phyloP scores from a whole-genome alignment of 2,888 invertebrate species.

The Micoletzkya japonica region DNA sequence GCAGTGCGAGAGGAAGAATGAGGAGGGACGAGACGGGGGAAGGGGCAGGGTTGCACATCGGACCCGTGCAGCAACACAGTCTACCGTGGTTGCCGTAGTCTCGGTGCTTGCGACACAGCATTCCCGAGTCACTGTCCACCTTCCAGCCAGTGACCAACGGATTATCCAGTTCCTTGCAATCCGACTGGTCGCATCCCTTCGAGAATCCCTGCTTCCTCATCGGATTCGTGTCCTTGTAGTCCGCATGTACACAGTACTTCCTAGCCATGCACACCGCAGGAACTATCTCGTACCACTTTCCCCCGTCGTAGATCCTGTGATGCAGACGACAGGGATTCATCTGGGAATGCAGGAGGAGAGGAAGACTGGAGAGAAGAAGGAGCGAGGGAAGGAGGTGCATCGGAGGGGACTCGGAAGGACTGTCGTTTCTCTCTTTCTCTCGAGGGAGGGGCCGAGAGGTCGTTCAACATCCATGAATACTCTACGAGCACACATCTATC shows the following conservation, averaged over 20 bases:
- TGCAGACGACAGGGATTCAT: background rate
- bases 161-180: slow-evolving; percentile 41
- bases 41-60: slow-evolving; percentile 11
- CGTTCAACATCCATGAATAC: slow-evolving; percentile 34
- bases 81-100: slow-evolving; percentile 50
- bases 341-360: background rate
- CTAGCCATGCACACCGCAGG: slow-evolving; percentile 40
- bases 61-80: slow-evolving; percentile 49
- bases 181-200: slow-evolving; percentile 51
- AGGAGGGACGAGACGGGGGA: slow-evolving; percentile 5
- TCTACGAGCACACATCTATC: slow-evolving; percentile 27
- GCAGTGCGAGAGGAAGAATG: background rate
- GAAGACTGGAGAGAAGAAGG: slow-evolving; percentile 27
- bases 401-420: background rate
- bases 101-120: slow-evolving; percentile 40
- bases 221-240: slow-evolving; percentile 42
- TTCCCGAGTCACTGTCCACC: slow-evolving; percentile 28
- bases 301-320: slow-evolving; percentile 34
- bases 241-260: slow-evolving; percentile 41
- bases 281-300: slow-evolving; percentile 40
- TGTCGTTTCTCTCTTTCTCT: background rate
- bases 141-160: slow-evolving; percentile 40
- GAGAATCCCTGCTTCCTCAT: slow-evolving; percentile 52
- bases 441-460: background rate
- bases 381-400: slow-evolving; percentile 17